phyloP scores from a whole-genome alignment of 2,113 vertebrate genomes.

The Calidris pugnax region DNA sequence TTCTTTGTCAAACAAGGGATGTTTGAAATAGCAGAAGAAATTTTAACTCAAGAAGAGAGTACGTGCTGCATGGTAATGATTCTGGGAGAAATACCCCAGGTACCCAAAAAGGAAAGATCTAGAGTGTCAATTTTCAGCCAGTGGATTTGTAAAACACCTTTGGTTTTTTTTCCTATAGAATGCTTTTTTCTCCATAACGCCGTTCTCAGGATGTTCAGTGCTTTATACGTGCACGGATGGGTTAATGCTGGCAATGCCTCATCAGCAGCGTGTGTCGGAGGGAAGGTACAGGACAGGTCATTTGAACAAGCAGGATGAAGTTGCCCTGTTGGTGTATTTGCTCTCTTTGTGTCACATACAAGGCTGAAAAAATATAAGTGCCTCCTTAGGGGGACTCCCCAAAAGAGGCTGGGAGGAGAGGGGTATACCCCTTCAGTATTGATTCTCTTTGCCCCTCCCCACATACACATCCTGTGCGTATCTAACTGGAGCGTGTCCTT shows the following conservation, averaged over 20 bases:
- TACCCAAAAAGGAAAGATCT: not conserved
- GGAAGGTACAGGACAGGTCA: not conserved
- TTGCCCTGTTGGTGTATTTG: not conserved
- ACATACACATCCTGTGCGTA: accelerated
- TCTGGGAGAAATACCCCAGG: not conserved
- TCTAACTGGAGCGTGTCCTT: not conserved
- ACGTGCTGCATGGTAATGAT: not conserved
- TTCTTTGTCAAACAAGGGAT: not conserved
- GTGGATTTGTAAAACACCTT: not conserved
- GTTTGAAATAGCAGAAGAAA: not conserved
- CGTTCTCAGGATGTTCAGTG: not conserved
- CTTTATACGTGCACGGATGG: not conserved
- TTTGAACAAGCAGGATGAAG: not conserved
- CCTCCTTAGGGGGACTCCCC: not conserved
- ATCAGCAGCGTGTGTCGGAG: not conserved
- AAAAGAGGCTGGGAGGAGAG: not conserved
- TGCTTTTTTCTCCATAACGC: not conserved
- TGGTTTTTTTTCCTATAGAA: not conserved
- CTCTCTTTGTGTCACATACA: accelerated
- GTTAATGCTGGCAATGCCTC: not conserved
- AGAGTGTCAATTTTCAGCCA: not conserved
- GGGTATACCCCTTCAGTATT: not conserved
- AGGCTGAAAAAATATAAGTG: not conserved
- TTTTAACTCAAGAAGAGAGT: not conserved
- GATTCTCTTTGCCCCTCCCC: not conserved